phyloP scores from a whole-genome alignment of 23 tunicate species.

The Aplidium turbinatum region DNA sequence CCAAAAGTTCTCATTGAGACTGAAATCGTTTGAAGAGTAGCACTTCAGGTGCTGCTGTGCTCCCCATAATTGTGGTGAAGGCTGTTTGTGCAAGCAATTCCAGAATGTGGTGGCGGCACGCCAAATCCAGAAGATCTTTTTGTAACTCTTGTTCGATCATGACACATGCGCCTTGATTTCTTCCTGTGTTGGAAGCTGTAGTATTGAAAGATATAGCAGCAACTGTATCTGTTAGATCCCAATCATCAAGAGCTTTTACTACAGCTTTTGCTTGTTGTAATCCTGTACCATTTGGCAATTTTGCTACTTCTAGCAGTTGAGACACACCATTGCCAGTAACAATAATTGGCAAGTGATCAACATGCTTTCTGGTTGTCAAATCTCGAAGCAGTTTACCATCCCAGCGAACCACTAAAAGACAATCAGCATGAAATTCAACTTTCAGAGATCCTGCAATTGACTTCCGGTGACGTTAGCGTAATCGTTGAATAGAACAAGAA shows the following conservation, averaged over 20 bases:
- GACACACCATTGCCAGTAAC: constrained; percentile 23
- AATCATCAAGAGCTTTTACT: constrained; percentile 20
- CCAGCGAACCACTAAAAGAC: background rate
- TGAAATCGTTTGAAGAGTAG: constrained; percentile 32
- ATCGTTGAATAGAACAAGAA: constrained; percentile 26
- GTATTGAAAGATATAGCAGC: constrained; percentile 29
- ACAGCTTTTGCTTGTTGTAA: constrained; percentile 26
- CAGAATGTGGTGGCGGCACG: constrained; percentile 32
- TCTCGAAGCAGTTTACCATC: constrained; percentile 22
- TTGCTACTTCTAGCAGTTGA: constrained; percentile 21
- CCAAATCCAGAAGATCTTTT: constrained; percentile 11
- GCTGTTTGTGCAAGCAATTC: constrained; percentile 29
- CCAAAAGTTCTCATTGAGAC: constrained; percentile 6
- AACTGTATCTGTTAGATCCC: constrained; percentile 33
- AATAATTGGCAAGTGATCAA: constrained; percentile 11
- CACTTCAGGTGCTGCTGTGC: constrained; percentile 36
- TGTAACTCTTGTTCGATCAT: constrained; percentile 9
- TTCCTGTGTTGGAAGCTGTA: background rate
- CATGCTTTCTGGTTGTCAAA: constrained; percentile 33
- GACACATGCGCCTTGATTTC: background rate
- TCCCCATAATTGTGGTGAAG: constrained; percentile 11
- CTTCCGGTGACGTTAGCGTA: background rate
- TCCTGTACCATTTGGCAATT: constrained; percentile 28
- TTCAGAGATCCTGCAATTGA: constrained; percentile 7
- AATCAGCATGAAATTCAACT: constrained; percentile 11